Base-by-base conservation (phyloP, 1,140 invertebrate species). In the Drosophila albomicans region DNA sequence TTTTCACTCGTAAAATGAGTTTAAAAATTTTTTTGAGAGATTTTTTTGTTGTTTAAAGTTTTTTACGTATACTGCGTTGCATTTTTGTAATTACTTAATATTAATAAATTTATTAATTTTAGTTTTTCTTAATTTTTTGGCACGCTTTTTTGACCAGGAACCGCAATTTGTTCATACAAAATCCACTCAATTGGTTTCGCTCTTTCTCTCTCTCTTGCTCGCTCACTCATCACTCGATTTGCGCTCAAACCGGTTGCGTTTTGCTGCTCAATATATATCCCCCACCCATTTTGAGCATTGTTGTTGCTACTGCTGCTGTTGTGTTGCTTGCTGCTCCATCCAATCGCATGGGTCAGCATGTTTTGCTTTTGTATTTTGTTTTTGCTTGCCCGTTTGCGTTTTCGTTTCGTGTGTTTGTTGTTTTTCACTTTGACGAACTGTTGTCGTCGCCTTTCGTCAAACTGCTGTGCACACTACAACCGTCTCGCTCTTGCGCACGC, bases 31-130 rank as follows among this genome's bases (percentile, higher is more conserved):
- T 66, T 13, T 43, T 43, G 15, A 20, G 32, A 57, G 32, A 57
- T 58, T 59, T 77, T 70, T 1, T 56, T 62, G 2, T 51, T 54
- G 67, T 58, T 75, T 69, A 79, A 56, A 10, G 16, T 38, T 63
- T 59, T 89, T 89, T 89, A 90, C 86, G 86, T 89, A 90, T 90
- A 89, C 87, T 85, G 85, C 78, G 81, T 89, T 89, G 65, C 81
- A 15, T 81, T 81, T 69, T 75, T 81, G 79, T 86, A 81, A 51
- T 72, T 51, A 38, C 79, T 86, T 82, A 86, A 54, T 38, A 75
- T 41, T 75, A 48, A 35, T 82, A 72, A 78, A 52, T 64, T 69
- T 43, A 58, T 35, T 58, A 46, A 28, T n/a, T 68, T 43, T 45
- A 15, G 49, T 0, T 56, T 66, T 61, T 79, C 15, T 3, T 13